These are phyloP conservation scores for Coenobita brevimanus DNA, from an alignment of 1,140 invertebrate species.

Conservation along the genomic window DNA sequence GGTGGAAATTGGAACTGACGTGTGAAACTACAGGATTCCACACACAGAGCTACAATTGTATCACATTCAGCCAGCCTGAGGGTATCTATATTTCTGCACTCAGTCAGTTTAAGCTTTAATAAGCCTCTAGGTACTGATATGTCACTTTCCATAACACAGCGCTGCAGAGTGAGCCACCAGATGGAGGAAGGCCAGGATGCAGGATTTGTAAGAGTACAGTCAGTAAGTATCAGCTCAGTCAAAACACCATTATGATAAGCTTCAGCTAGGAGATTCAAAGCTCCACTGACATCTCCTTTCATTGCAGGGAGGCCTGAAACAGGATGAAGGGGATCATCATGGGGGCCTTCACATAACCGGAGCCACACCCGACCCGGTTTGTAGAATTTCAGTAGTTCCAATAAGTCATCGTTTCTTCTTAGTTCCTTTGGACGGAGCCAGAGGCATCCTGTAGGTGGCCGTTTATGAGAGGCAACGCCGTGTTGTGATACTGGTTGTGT, in stretches of 20 bases:
- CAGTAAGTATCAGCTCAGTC: neutral
- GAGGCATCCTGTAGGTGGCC: neutral
- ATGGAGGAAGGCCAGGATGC: no score
- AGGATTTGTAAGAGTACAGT: no score
- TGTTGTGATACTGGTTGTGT: no score
- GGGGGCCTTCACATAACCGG: slow-evolving; percentile 12
- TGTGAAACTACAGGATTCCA: no score
- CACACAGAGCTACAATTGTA: no score
- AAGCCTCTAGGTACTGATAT: no score
- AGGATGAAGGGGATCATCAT: neutral
- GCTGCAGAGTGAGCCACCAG: no score
- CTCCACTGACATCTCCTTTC: neutral
- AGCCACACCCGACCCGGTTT: slow-evolving; percentile 3
- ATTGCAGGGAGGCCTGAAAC: neutral
- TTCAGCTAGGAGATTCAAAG: neutral
- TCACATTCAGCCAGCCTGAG: no score
- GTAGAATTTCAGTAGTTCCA: neutral
- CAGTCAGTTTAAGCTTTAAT: no score
- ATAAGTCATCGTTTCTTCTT: neutral
- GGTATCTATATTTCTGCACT: no score
- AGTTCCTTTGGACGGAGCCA: slow-evolving; percentile 21
- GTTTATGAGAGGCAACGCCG: neutral
- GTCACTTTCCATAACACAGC: no score
- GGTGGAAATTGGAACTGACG: no score
- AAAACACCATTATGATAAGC: neutral